Conservation (phyloP, 2,888 invertebrate genomes). For the Electrophaes corylata region DNA sequence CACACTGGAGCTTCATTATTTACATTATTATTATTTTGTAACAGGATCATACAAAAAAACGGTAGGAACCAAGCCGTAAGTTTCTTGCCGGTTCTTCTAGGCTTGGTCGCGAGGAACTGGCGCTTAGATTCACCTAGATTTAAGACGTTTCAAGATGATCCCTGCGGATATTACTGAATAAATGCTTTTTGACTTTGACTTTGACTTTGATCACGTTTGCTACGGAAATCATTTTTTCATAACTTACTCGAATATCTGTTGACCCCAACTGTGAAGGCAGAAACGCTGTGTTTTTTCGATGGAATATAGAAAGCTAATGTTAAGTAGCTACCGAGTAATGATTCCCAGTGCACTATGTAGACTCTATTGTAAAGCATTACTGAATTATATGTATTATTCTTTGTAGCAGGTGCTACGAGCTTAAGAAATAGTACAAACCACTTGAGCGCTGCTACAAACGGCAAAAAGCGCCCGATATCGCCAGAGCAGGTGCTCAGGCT, state of each 20-base stretch:
- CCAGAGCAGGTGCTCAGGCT: conserved; percentile 92
- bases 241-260: not conserved
- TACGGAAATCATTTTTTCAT: not conserved
- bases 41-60: too few relatives aligned
- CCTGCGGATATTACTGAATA: too few relatives aligned
- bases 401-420: conserved; percentile 66
- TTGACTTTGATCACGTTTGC: not conserved
- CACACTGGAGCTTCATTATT: too few relatives aligned
- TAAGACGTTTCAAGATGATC: too few relatives aligned
- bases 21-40: too few relatives aligned
- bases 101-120: too few relatives aligned
- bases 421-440: conserved; percentile 78
- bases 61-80: too few relatives aligned
- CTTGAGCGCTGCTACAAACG: conserved; percentile 83
- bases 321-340: not conserved
- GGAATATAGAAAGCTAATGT: not conserved
- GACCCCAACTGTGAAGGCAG: not conserved
- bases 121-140: too few relatives aligned
- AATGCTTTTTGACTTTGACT: too few relatives aligned
- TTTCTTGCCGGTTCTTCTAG: too few relatives aligned
- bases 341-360: not conserved
- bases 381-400: not conserved
- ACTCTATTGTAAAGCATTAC: not conserved
- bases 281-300: too few relatives aligned
- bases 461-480: conserved; percentile 91